phyloP scores from a whole-genome alignment of 2,888 invertebrate species.

The Meandrusa payeni region DNA sequence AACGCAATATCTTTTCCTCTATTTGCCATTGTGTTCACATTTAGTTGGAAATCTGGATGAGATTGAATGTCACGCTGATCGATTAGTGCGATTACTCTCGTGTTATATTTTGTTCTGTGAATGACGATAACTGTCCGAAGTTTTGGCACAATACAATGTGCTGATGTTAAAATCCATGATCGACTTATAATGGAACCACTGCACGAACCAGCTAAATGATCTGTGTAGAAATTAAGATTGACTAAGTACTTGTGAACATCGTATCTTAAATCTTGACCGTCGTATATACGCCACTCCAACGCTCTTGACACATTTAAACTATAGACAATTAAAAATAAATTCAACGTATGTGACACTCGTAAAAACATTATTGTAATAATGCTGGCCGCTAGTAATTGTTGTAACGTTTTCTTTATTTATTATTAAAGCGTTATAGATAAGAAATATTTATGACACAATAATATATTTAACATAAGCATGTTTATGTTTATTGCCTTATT shows the following conservation, averaged over 20 bases:
- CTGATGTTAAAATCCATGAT: constrained; percentile 17
- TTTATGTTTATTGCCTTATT: too few relatives aligned
- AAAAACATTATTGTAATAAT: constrained; percentile 14
- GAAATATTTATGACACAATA: constrained; percentile 2
- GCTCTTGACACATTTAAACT: constrained; percentile 2
- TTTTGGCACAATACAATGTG: constrained; percentile 6
- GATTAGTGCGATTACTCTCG: not conserved
- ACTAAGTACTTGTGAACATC: constrained; percentile 19
- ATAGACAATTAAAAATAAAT: constrained; percentile 6
- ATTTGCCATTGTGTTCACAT: not conserved
- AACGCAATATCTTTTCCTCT: constrained; percentile 15
- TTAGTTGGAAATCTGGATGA: constrained; percentile 8
- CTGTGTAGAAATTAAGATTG: not conserved
- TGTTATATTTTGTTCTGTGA: not conserved
- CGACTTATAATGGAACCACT: constrained; percentile 16
- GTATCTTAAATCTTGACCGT: constrained; percentile 7
- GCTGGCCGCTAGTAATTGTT: not conserved
- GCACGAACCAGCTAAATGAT: not conserved
- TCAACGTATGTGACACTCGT: not conserved
- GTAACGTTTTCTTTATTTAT: constrained; percentile 4
- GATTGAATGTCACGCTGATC: not conserved
- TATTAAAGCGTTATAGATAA: not conserved
- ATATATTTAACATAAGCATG: not conserved
- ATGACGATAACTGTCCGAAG: not conserved
- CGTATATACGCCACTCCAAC: constrained; percentile 16